Conservation (phyloP, 2,797 vertebrate genomes). For the Okamejei kenojei region DNA sequence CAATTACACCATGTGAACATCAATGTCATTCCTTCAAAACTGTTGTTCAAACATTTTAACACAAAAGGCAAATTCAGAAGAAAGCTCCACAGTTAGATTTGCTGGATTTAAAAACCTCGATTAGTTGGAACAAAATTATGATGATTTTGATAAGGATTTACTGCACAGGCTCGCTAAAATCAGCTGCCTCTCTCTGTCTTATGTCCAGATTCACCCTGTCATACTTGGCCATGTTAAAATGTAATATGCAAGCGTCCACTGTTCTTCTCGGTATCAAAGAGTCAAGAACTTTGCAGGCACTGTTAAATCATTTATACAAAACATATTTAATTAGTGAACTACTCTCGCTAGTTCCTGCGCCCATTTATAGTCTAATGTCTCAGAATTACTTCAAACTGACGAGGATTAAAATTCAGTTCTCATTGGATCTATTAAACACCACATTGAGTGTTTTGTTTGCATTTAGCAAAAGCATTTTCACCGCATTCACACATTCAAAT, state of each 20-base stretch:
- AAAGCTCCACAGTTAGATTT: background rate
- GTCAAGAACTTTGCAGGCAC: background rate
- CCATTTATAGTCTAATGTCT: background rate
- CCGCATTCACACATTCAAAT: background rate
- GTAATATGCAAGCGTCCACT: background rate
- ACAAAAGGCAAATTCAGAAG: background rate
- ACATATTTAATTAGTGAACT: background rate
- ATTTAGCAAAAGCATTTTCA: background rate
- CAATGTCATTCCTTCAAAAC: constrained; percentile 13
- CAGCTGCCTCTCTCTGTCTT: background rate
- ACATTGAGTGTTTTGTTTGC: background rate
- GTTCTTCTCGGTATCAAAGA: background rate
- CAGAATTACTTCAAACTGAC: background rate
- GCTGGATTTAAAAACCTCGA: background rate
- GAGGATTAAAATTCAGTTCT: background rate
- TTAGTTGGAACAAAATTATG: background rate
- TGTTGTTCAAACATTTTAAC: background rate
- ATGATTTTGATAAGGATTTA: background rate
- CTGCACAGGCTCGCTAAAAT: no score
- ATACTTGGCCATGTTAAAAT: background rate
- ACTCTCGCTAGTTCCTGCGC: background rate
- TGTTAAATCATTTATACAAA: background rate
- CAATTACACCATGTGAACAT: constrained; percentile 19
- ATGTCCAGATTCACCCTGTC: background rate
- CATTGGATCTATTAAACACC: background rate